Evolutionary conservation across 2,888 invertebrate species (phyloP), one percentile per base, ranked within the genome.

Genomic region (Agrotis exclamationis): DNA sequence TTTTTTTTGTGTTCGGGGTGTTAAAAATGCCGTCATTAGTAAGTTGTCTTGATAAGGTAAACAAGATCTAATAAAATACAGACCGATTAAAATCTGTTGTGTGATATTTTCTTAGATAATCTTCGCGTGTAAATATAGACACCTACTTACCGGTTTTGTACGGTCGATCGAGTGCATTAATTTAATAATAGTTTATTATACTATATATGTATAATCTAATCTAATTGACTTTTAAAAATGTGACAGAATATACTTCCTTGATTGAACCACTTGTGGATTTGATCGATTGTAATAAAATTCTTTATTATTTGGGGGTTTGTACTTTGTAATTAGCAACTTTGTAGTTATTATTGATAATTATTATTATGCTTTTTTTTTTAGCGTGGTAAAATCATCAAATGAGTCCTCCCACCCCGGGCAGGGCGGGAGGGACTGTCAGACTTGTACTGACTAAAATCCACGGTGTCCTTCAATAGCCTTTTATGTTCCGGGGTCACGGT

Each of bases 161-260:
- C 47, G 53, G 28, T 53, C 44, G n/a, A 71, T 63, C 14, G 28
- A 44, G 6, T 44, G 14, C 48, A 63, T 57, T 33, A 69, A 58
- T 47, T 22, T 3, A 28, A 28, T 7, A 28, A 22, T 16, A 22
- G 28, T 16, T 18, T 7, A n/a, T n/a, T n/a, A n/a, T n/a, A n/a
- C n/a, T n/a, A n/a, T n/a, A n/a, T n/a, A n/a, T n/a, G n/a, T n/a
- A 47, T 65, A 73, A 73, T 45, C 47, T 57, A 13, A 2, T 68
- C 6, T 54, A 58, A 63, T 54, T 63, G 47, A 51, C 59, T 22
- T 50, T 63, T 44, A 50, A 50, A 58, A 69, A 47, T 53, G 50
- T 76, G 28, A 50, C 13, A 3, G 14, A 13, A 56, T 75, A 63
- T 20, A 77, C 59, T 69, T 75, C 75, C 70, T 70, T 56, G 63